phyloP scores from a whole-genome alignment of 2,797 vertebrate genomes.

The Adelosebastes latens region DNA sequence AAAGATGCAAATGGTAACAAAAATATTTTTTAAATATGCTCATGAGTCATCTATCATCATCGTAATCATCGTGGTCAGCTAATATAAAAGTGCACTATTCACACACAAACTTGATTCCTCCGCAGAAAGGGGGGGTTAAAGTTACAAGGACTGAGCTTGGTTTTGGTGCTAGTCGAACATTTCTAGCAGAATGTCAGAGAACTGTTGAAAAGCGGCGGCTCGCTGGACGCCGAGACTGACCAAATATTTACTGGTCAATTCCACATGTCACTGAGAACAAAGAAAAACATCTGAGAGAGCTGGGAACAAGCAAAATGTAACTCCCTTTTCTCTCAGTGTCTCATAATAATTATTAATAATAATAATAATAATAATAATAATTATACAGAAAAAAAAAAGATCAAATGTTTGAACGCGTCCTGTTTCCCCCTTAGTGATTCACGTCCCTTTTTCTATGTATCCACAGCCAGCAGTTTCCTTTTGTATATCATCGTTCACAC shows the following conservation, averaged over 20 bases:
- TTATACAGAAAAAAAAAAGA: slow-evolving; percentile 72
- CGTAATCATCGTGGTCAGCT: slow-evolving; percentile 75
- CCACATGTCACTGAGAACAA: slow-evolving; percentile 67
- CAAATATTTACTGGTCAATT: slow-evolving; percentile 72
- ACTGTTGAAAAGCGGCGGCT: slow-evolving; percentile 66
- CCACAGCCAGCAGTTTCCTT: slow-evolving; percentile 75
- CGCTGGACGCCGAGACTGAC: slow-evolving; percentile 59
- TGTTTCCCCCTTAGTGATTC: slow-evolving; percentile 80
- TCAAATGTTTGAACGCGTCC: slow-evolving; percentile 79
- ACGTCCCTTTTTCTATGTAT: slow-evolving; percentile 76
- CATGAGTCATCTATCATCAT: slow-evolving; percentile 70
- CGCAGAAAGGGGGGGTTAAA: slow-evolving; percentile 13
- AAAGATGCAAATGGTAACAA: slow-evolving; percentile 84
- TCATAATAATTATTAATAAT: slow-evolving; percentile 68
- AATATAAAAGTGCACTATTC: slow-evolving; percentile 86
- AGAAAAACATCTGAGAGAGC: slow-evolving; percentile 70
- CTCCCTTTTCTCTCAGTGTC: slow-evolving; percentile 69
- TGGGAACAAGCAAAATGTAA: slow-evolving; percentile 63
- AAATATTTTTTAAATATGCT: slow-evolving; percentile 84
- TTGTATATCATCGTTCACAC: slow-evolving; percentile 79
- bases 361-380: slow-evolving; percentile 50
- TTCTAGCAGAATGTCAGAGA: slow-evolving; percentile 68
- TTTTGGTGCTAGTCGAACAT: slow-evolving; percentile 68
- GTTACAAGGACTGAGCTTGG: slow-evolving; percentile 69
- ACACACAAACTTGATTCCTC: slow-evolving; percentile 79